Base-by-base conservation (phyloP, 2,888 invertebrate species). In the Eupithecia pulchellata region DNA sequence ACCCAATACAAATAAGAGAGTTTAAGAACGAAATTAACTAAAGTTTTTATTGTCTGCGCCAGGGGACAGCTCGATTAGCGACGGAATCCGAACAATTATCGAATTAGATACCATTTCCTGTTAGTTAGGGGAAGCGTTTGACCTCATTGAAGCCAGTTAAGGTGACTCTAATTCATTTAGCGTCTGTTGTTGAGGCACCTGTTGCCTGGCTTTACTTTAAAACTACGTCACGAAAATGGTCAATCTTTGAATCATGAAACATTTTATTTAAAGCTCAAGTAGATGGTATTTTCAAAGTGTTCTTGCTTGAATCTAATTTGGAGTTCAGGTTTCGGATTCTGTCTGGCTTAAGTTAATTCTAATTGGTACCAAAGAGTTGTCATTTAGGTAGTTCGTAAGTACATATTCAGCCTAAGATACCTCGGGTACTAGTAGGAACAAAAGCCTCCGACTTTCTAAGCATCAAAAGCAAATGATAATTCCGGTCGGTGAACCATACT, bases 31-130 rank as follows among this genome's bases (percentile, higher is more conserved):
- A 20, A 34, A 63, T 39, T 4, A 70, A 55, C 69, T 60, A n/a
- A 55, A 25, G 14, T 63, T 71, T 66, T 55, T 61, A 25, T 58
- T 66, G 25, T 11, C 69, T 65, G 61, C 55, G 60, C 32, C 71
- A 60, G 42, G 68, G 72, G 73, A 65, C 60, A 66, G 27, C 65
- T 60, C 82, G 84, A 84, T 86, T 82, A 85, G 81, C 75, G 77
- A 76, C 80, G 82, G 86, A 83, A 85, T 89, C 84, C 81, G 81
- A 84, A 85, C 91, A 90, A 92, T 93, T 93, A 92, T 88, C 89
- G 88, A 89, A 90, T 92, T 89, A 92, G 87, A 82, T 82, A 81
- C 82, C 77, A 80, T 86, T 89, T 92, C 92, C 93, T 89, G 86
- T 80, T 82, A 76, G 79, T 78, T 73, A 71, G 75, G 78, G 74